Base-by-base conservation (phyloP, 1,140 invertebrate genomes). In the Adoxophyes honmai region DNA sequence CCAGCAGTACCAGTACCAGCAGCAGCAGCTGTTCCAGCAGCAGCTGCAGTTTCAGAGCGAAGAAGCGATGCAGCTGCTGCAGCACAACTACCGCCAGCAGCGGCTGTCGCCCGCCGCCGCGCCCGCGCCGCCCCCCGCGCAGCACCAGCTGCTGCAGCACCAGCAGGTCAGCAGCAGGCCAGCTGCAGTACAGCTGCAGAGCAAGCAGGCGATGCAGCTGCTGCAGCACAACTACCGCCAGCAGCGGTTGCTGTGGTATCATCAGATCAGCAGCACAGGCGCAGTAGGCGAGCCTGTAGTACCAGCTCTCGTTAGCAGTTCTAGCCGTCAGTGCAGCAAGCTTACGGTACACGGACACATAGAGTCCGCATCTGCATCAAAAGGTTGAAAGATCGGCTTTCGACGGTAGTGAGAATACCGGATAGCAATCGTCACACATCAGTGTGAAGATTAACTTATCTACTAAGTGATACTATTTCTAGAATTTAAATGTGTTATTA, bases 121-220 rank as follows among this genome's bases (percentile, higher is more conserved):
- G 62, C 54, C 75, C 58, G 4, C 73, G 57, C 60, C 81, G 57
- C 60, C 81, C 54, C 84, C 89, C 37, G 83, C 85, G 52, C 81
- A 88, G 28, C 72, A 86, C 52, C 81, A 88, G 28, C 72, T 85
- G 16, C 73, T 85, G 6, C 84, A 88, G 52, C 82, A 83, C 55
- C 87, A 90, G 53, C 86, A 48, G 18, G 42, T 42, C 10, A 28
- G 21, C n/a, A n/a, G n/a, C n/a, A n/a, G n/a, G n/a, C 28, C 88
- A 90, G 60, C 83, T 89, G 44, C 90, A 90, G 72, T 89, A 56
- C 84, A 90, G 56, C 90, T 90, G 60, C 82, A 86, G 33, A 86
- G 73, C 69, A 86, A 88, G 52, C 85, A 86, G 42, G 81, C 88
- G 4, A 90, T 90, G 70, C 78, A 84, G 59, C 72, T 89, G 14